Base-by-base conservation (phyloP, 1,140 invertebrate genomes). In the Zaprionus nigranus region DNA sequence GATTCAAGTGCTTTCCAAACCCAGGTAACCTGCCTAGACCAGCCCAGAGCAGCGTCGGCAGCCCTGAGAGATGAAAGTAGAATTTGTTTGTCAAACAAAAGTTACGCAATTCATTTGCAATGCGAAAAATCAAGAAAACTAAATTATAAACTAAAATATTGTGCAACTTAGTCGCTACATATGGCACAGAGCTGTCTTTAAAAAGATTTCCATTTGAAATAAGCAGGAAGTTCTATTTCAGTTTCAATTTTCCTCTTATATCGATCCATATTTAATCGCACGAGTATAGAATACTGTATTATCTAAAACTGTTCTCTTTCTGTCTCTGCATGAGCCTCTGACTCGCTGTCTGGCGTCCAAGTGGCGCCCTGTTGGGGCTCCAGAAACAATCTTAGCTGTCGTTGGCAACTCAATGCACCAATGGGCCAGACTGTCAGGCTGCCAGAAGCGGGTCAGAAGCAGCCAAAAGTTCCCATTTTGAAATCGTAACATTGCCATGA, bases 361-460 rank as follows among this genome's bases (percentile, higher is more conserved):
- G 43, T 66, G 79, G 80, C 83, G 83, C 79, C 79, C 46, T 56
- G 61, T 46, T 17, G 40, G 40, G 66, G 65, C 58, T 53, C 66
- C 68, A 51, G 71, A 66, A 78, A 63, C 73, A 76, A 65, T 81
- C 72, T 62, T 24, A 79, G 67, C 62, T 77, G 76, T 62, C 64
- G 74, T 60, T 56, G 69, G 60, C 57, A 68, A 69, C 63, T 86
- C 66, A 77, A 75, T 75, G 82, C 38, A 28, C 73, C 63, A 82
- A 46, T 46, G 82, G 46, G 49, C 64, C 64, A 73, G 81, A 81
- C 78, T 85, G 82, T 85, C 82, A 85, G 79, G 67, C 79, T 81
- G 79, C 78, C 79, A 81, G 77, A 82, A 69, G 58, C 61, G 71
- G 78, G 69, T 77, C 71, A 85, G 2, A 46, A 59, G 61, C 60